phyloP scores from a whole-genome alignment of 2,797 vertebrate genomes.

The Epinephelus malabaricus region DNA sequence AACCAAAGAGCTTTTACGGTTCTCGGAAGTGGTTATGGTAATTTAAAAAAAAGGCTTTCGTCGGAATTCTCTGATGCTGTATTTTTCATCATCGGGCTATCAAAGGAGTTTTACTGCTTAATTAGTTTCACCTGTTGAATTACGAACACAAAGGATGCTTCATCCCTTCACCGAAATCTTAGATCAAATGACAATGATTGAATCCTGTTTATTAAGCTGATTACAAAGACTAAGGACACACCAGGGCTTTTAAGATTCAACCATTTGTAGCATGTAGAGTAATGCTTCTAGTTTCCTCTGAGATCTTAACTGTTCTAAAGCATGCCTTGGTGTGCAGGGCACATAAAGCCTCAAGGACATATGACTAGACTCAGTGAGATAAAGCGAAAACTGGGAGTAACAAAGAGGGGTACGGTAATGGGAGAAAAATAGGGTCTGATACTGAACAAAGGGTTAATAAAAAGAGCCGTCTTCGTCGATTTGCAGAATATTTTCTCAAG shows the following conservation, averaged over 20 bases:
- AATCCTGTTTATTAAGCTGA: constrained; percentile 9
- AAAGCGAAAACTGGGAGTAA: not conserved
- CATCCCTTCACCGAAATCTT: not conserved
- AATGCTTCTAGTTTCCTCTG: not conserved
- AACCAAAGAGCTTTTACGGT: constrained; percentile 1
- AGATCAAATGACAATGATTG: not conserved
- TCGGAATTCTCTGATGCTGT: not conserved
- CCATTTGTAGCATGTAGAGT: not conserved
- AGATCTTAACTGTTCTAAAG: not conserved
- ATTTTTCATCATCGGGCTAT: constrained; percentile 12
- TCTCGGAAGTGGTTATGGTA: not conserved
- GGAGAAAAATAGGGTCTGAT: constrained; percentile 4
- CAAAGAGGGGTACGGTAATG: not conserved
- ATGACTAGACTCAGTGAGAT: not conserved
- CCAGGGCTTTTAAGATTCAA: not conserved
- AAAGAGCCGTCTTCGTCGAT: constrained; percentile 70
- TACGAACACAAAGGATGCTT: not conserved
- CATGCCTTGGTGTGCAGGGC: not conserved
- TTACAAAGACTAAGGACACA: not conserved
- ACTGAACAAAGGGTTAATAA: constrained; percentile 64
- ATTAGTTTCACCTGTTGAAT: constrained; percentile 20
- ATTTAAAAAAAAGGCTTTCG: not conserved
- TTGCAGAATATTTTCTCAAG: constrained; percentile 71
- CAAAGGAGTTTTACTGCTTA: constrained; percentile 12
- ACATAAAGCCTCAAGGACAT: constrained; percentile 1